A percentile compares a stretch with the other conserved stretches of the same genome.
Evolutionary conservation across 1,140 invertebrate genomes (phyloP).

Genomic region (Drosophila sproati): DNA sequence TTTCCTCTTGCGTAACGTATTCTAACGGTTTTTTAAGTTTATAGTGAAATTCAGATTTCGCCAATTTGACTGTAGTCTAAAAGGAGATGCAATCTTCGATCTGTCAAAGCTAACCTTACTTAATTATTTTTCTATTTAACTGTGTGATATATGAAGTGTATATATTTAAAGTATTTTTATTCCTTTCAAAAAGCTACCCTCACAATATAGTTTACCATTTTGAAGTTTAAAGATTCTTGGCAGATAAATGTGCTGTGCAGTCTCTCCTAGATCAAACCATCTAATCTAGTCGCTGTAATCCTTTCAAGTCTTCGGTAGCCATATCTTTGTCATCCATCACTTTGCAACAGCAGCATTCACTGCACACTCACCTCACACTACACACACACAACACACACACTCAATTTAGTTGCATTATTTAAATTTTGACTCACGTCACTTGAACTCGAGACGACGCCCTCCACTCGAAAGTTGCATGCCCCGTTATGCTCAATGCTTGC

Average conservation of each 20-base stretch:
- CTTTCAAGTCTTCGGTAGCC: conserved; percentile 38
- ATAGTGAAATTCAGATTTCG: no score
- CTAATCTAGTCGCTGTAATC: conserved; percentile 45
- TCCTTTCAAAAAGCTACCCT: neutral
- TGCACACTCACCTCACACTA: conserved; percentile 3
- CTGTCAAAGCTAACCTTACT: no score
- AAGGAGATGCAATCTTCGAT: no score
- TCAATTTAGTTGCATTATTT: conserved; percentile 62
- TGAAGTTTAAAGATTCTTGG: neutral
- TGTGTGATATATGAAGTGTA: no score
- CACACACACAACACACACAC: conserved; percentile 16
- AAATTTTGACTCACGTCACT: conserved; percentile 70
- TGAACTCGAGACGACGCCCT: conserved; percentile 49
- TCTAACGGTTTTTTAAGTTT: no score
- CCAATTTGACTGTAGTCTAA: no score
- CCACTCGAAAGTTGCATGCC: conserved; percentile 71
- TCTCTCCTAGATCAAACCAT: neutral
- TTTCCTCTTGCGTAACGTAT: no score
- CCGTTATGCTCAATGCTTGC: conserved; percentile 10
- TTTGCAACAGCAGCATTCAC: conserved; percentile 6
- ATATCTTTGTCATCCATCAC: conserved; percentile 43
- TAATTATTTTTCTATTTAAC: no score
- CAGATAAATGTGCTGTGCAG: conserved; percentile 6
- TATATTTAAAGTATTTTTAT: neutral
- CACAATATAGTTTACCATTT: neutral